Conservation (phyloP, 2,888 invertebrate genomes). For the Eupithecia vulgata region DNA sequence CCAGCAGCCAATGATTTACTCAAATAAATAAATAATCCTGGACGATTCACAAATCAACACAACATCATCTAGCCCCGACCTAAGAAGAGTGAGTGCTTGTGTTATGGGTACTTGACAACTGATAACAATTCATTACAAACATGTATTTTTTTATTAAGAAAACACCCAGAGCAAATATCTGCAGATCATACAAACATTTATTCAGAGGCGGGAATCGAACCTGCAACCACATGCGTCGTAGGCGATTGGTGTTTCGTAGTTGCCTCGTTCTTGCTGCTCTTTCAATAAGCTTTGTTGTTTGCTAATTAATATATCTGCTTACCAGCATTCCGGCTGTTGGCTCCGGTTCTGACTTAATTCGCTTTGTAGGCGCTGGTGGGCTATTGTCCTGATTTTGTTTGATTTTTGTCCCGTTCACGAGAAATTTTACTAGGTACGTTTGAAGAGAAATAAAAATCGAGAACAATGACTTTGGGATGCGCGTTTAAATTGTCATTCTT, state of each 20-base stretch:
- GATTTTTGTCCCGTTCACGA: slow-evolving; percentile 23
- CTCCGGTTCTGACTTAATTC: slow-evolving; percentile 29
- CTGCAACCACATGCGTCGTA: too few species aligned
- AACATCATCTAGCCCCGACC: too few species aligned
- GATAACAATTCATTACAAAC: too few species aligned
- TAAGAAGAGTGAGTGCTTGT: too few species aligned
- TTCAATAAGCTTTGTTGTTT: slow-evolving; percentile 22
- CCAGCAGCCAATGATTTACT: too few species aligned
- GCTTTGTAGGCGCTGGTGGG: slow-evolving; percentile 27
- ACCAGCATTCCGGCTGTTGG: slow-evolving; percentile 33
- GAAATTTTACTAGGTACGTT: background rate
- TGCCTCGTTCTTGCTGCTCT: slow-evolving; percentile 7
- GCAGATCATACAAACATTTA: too few species aligned
- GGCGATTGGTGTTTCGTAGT: background rate
- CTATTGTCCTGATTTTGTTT: slow-evolving; percentile 37
- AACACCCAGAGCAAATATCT: too few species aligned
- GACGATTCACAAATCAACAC: too few species aligned
- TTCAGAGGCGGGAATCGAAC: too few species aligned
- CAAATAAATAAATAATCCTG: too few species aligned
- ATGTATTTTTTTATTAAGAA: too few species aligned
- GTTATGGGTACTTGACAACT: too few species aligned
- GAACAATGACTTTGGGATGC: background rate
- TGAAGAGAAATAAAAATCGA: background rate
- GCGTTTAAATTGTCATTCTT: background rate
- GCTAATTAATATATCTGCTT: slow-evolving; percentile 48